Evolutionary conservation across 2,888 invertebrate species (phyloP).

Genomic region (Oxyteleia sp.): DNA sequence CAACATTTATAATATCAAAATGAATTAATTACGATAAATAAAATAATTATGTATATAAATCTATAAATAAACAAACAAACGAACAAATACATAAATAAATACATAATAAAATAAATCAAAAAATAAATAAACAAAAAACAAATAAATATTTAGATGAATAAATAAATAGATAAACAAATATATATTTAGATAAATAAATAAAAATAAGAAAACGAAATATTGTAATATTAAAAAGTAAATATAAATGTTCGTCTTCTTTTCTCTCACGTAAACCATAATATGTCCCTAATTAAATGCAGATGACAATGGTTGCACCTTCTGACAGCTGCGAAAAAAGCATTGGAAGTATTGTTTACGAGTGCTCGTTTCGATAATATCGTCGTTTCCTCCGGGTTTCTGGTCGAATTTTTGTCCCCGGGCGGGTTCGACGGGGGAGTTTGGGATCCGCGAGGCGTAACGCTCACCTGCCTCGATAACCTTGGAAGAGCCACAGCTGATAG

Average conservation of each 20-base stretch:
- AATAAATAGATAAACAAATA: too few species aligned
- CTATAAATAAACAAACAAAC: too few species aligned
- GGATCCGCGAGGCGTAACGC: conserved; percentile 80
- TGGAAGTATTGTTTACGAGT: conserved; percentile 51
- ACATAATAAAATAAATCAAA: too few species aligned
- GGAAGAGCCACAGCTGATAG: conserved; percentile 74
- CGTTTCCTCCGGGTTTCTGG: conserved; percentile 54
- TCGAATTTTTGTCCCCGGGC: conserved; percentile 72
- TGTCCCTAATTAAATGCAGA: conserved; percentile 55
- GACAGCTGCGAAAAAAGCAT: conserved; percentile 57
- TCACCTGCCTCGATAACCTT: conserved; percentile 80
- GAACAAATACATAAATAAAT: too few species aligned
- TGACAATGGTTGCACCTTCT: conserved; percentile 31
- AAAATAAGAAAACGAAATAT: conserved; percentile 9
- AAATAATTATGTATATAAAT: too few species aligned
- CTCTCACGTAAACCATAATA: neutral
- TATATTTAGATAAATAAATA: too few species aligned
- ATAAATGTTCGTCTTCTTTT: too few species aligned
- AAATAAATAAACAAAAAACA: too few species aligned
- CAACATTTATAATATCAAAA: too few species aligned
- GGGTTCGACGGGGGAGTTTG: conserved; percentile 48
- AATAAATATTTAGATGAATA: too few species aligned
- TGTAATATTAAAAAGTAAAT: neutral
- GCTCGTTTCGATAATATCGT: conserved; percentile 58
- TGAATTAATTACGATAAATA: too few species aligned